Evolutionary conservation across 2,888 invertebrate genomes (phyloP), one percentile per base, ranked within the genome.

Genomic region (Cataglyphis livida): DNA sequence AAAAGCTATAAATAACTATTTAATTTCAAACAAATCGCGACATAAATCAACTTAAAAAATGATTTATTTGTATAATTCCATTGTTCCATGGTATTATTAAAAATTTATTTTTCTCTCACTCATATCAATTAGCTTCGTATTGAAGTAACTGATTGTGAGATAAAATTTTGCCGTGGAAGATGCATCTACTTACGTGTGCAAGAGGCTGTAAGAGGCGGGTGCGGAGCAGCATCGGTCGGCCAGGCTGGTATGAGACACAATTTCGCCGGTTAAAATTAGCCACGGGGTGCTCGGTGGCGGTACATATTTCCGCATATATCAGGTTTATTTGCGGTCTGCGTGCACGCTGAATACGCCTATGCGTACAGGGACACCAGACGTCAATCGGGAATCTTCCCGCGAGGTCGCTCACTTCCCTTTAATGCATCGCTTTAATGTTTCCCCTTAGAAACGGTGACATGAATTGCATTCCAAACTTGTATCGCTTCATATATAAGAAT

Each of bases 271-370:
- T 92, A 93, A 93, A 92, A 90, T 93, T 93, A 93, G 90, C 87
- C 83, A 88, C 89, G 90, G 92, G 91, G 91, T 92, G 90, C 89
- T 92, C 89, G 89, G 92, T 91, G 89, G 91, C 90, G 91, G 91
- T 92, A 91, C 93, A 93, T 93, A 93, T 93, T 93, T 93, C 93
- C 93, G 93, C 92, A 93, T 93, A 93, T 93, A 93, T 91, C 90
- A 86, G 88, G 91, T 93, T 93, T 93, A 93, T 93, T 93, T 93
- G 93, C 90, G 92, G 89, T 91, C 68, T 86, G 88, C 86, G 41
- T 84, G 66, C 66, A 15, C 88, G 87, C 87, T 87, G 88, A 89
- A 89, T 89, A 88, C 85, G 86, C 59, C 57, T 12, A 15, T 59
- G 59, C 87, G 75, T 65, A 28, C 28, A 88, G 89, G 89, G 88